phyloP scores from a whole-genome alignment of 2,888 invertebrate genomes.

The Hartigia nigra region DNA sequence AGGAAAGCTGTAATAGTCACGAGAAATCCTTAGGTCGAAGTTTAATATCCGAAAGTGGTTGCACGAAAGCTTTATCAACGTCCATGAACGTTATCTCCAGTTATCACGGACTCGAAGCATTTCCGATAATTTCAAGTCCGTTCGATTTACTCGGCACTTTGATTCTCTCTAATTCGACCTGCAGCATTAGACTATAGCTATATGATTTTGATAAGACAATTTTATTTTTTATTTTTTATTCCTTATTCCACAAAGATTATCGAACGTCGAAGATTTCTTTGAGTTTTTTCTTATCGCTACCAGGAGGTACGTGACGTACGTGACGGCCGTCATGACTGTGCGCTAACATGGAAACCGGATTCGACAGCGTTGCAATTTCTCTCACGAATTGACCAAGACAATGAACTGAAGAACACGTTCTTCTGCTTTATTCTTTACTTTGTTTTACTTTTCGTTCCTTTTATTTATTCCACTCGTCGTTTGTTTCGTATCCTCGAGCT shows the following conservation, averaged over 20 bases:
- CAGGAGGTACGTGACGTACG: background rate
- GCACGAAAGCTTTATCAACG: constrained; percentile 34
- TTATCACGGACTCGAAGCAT: constrained; percentile 35
- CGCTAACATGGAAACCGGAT: background rate
- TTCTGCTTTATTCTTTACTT: background rate
- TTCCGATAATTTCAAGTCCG: constrained; percentile 41
- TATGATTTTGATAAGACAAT: background rate
- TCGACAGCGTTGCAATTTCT: background rate
- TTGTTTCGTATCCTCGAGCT: background rate
- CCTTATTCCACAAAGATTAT: background rate
- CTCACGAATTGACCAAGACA: background rate
- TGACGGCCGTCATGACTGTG: background rate
- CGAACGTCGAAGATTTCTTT: background rate
- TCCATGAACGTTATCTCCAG: constrained; percentile 16
- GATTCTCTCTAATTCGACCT: constrained; percentile 8
- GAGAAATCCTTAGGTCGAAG: constrained; percentile 24
- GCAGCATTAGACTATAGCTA: too few species aligned
- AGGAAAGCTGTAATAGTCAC: constrained; percentile 7
- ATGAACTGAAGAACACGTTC: background rate
- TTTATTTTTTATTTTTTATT: background rate
- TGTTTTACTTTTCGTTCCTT: background rate
- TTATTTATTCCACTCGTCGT: background rate
- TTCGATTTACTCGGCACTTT: constrained; percentile 22
- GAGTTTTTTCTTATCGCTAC: background rate
- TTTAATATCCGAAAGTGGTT: constrained; percentile 43